A percentile compares a stretch with the other conserved stretches of the same genome.
These are phyloP conservation scores for Ovibos moschatus DNA, from an alignment of 2,113 vertebrate genomes.

Conservation along the genomic window DNA sequence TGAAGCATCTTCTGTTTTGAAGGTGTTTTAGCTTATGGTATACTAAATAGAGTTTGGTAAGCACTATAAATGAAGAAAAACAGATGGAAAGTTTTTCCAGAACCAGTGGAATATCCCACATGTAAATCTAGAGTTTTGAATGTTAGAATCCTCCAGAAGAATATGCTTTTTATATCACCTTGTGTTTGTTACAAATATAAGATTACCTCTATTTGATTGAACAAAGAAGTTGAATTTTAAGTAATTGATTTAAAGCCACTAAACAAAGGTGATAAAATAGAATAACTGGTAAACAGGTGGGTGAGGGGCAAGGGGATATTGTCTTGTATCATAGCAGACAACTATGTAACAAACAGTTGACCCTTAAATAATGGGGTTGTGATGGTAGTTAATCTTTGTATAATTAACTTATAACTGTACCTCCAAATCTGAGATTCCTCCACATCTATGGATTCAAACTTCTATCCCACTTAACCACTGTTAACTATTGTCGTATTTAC, in stretches of 20 bases:
- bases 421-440: background rate
- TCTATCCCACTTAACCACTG: background rate
- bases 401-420: background rate
- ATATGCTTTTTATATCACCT: background rate
- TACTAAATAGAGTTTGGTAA: background rate
- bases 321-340: background rate
- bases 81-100: background rate
- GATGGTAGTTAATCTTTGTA: background rate
- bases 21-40: background rate
- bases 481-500: background rate
- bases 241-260: slow-evolving; percentile 20
- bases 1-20: background rate
- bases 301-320: background rate
- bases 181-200: slow-evolving; percentile 3
- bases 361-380: background rate
- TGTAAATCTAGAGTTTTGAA: background rate
- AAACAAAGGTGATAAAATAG: background rate
- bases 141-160: background rate
- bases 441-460: background rate
- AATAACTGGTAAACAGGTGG: background rate
- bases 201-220: background rate
- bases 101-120: background rate
- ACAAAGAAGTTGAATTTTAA: background rate
- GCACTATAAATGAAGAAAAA: background rate
- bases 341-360: background rate